Conservation (phyloP, 2,888 invertebrate species). For the Eudemis profundana region DNA sequence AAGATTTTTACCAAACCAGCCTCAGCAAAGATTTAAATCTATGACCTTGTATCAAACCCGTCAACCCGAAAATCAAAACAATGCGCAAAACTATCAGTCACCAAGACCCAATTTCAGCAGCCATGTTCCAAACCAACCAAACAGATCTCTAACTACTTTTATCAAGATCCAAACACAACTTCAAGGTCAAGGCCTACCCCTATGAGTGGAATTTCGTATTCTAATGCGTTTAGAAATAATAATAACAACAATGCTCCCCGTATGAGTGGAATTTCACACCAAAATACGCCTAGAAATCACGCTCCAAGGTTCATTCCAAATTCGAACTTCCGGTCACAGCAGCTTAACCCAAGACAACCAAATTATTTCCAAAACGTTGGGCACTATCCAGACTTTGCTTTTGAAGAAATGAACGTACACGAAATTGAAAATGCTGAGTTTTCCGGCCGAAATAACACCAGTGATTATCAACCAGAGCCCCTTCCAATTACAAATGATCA, state of each 20-base stretch:
- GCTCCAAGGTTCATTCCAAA: slow-evolving; percentile 18
- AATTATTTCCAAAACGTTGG: slow-evolving; percentile 14
- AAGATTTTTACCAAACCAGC: too few species aligned
- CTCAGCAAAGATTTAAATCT: too few species aligned
- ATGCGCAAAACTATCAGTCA: neutral
- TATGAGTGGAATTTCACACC: neutral
- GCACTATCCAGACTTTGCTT: neutral
- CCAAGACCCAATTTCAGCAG: slow-evolving; percentile 9
- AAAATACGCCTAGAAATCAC: slow-evolving; percentile 8
- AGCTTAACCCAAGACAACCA: slow-evolving; percentile 1
- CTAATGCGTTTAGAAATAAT: too few species aligned
- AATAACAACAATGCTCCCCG: too few species aligned
- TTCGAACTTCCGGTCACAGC: slow-evolving; percentile 3
- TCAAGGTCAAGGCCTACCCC: neutral
- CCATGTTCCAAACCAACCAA: slow-evolving; percentile 5
- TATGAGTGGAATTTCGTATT: too few species aligned
- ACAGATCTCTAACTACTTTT: slow-evolving; percentile 1
- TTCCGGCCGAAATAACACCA: too few species aligned
- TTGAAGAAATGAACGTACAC: neutral
- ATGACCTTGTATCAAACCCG: too few species aligned
- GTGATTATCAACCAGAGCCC: too few species aligned
- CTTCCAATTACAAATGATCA: neutral
- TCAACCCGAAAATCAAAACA: too few species aligned
- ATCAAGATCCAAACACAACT: slow-evolving; percentile 27
- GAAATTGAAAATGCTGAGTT: too few species aligned